Evolutionary conservation across 2,797 vertebrate genomes (phyloP).

Genomic region (Onychomys torridus): DNA sequence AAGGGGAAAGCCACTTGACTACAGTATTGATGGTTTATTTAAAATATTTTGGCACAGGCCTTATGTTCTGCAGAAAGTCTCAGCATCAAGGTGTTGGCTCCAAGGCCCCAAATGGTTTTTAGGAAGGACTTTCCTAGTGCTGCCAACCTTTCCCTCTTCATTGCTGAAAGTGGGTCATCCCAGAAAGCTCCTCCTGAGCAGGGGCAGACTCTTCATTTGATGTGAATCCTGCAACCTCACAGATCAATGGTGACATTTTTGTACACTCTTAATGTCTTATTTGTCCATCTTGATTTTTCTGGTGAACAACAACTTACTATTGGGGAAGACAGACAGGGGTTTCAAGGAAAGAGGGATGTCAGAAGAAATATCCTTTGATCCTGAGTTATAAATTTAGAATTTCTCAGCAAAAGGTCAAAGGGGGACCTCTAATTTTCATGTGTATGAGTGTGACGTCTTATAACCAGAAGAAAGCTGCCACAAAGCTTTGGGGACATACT

Average conservation of each 20-base stretch:
- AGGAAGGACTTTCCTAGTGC: conserved; percentile 53
- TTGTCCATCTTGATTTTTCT: conserved; percentile 35
- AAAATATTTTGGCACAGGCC: conserved; percentile 86
- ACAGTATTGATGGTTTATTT: conserved; percentile 85
- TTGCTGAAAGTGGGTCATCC: background rate
- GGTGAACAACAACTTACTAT: background rate
- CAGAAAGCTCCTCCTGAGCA: background rate
- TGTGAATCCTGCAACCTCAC: background rate
- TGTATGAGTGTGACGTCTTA: no score
- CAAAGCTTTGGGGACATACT: background rate
- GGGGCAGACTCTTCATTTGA: background rate
- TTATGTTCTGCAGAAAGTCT: conserved; percentile 84
- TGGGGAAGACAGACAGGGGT: background rate
- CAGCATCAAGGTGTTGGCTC: conserved; percentile 83
- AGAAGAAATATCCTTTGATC: background rate
- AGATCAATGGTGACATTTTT: background rate
- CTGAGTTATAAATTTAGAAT: background rate
- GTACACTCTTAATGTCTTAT: background rate
- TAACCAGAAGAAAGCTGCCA: background rate
- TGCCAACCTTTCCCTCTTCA: background rate
- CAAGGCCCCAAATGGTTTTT: conserved; percentile 72
- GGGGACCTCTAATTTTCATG: background rate
- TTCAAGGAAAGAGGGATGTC: background rate
- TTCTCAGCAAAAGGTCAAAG: conserved; percentile 38
- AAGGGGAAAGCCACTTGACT: conserved; percentile 86